Base-by-base conservation (phyloP, 2,797 vertebrate species). In the Cephalopachus bancanus region DNA sequence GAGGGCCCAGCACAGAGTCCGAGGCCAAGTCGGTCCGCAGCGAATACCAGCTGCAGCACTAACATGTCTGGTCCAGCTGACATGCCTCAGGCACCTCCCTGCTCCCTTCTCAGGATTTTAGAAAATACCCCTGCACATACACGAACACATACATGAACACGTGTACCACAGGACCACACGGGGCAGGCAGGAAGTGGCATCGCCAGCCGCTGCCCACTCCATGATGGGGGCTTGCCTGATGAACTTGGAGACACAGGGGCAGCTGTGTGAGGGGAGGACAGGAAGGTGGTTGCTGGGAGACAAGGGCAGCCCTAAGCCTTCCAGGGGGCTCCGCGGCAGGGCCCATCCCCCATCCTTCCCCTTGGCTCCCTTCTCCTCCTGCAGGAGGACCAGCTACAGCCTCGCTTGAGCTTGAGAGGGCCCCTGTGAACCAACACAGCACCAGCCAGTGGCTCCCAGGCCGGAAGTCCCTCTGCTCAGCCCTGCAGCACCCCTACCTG, bases 321-420 rank as follows among this genome's bases (percentile, higher is more conserved):
- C 65, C 7, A 2, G 0, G 14, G 28, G 30, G 49, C 51, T 59
- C 44, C 60, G 17, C 3, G 53, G n/a, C 62, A 15, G 15, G 55
- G 19, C 51, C 65, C 15, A 0, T 3, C 28, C 11, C 62, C 22
- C 53, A 44, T 30, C 79, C 69, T 53, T 20, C 81, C 51, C 51
- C 64, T 44, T 44, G 71, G 33, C 49, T 74, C 93, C 72, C 55
- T 80, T 60, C 62, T 30, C 55, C 83, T 85, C 94, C 80, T 1
- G 7, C 78, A 98, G 97, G 96, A 96, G 95, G 64, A 95, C 97
- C 88, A 98, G 97, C 90, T 97, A 96, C 89, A 97, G 95, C 93
- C 84, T 98, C 0, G 76, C 92, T 9, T 97, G 59, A 62, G 49
- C 19, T 30, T 19, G 8, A 75, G 49, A 62, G 28, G 60, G 37